Evolutionary conservation across 2,113 vertebrate genomes (phyloP).

Genomic region (Triplophysa rosa): DNA sequence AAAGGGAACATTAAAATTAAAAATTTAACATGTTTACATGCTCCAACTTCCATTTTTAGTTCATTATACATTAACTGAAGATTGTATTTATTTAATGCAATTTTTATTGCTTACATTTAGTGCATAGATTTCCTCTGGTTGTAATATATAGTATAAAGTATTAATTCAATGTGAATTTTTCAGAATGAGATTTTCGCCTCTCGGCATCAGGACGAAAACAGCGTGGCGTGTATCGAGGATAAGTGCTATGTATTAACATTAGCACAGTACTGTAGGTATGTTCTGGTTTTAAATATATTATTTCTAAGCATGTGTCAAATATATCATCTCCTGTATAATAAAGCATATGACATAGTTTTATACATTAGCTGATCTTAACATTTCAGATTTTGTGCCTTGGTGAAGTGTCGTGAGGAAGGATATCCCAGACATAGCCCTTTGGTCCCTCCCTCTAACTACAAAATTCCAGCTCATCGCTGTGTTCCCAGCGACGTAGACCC

Average conservation of each 20-base stretch:
- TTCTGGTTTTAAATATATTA: background rate
- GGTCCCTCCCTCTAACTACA: slow-evolving; percentile 88
- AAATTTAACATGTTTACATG: background rate
- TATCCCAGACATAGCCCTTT: slow-evolving; percentile 82
- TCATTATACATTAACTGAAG: background rate
- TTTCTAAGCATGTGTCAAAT: background rate
- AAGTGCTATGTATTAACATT: slow-evolving; percentile 98
- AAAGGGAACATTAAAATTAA: background rate
- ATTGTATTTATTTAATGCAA: slow-evolving; percentile 2
- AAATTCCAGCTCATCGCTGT: slow-evolving; percentile 90
- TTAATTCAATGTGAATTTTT: slow-evolving; percentile 38
- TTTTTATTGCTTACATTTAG: background rate
- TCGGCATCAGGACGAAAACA: slow-evolving; percentile 97
- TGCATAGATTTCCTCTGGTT: background rate
- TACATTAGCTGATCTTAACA: slow-evolving; percentile 23
- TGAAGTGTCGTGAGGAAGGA: slow-evolving; percentile 90
- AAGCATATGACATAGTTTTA: background rate
- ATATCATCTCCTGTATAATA: background rate
- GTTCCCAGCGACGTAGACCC: slow-evolving; percentile 93
- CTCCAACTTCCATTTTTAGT: background rate
- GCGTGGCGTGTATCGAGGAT: slow-evolving; percentile 98
- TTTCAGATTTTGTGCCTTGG: slow-evolving; percentile 98
- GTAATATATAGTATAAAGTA: slow-evolving; percentile 2
- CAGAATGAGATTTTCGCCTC: slow-evolving; percentile 99
- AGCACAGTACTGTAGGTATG: slow-evolving; percentile 98